Evolutionary conservation across 2,888 invertebrate species (phyloP), one percentile per base, ranked within the genome.

Genomic region (Pandemis cinnamomeana): DNA sequence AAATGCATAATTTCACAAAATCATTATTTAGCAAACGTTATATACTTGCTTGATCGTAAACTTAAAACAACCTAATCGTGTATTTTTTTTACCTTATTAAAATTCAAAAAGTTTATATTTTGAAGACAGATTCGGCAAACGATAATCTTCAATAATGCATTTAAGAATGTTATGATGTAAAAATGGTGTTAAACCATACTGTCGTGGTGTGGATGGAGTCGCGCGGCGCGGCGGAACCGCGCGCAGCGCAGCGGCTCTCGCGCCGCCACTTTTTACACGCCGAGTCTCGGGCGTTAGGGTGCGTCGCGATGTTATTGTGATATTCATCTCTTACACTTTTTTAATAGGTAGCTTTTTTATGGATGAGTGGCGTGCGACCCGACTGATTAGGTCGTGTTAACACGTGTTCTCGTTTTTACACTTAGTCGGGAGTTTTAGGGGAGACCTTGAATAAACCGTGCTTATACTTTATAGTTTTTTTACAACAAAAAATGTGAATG

Each of bases 311-410:
- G 91, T 91, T 91, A 87, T 88, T 1, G 61, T 80, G 91, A 91
- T 91, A 90, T 80, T 77, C 86, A 91, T 91, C 91, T 86, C 87
- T 93, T 91, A 87, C 93, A 91, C 93, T 91, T 92, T 93, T 93
- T 93, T 92, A 87, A 87, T 70, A 64, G 27, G 27, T 4, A 36
- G 74, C 79, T 87, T 89, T 51, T 90, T 90, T 89, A 84, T 82
- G 76, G 60, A 71, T 79, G 83, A 84, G 85, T 83, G 83, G 81
- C 77, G 85, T 86, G 89, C 87, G 89, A 89, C 85, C 84, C 83
- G 83, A 86, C 88, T 89, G 88, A 91, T 91, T 89, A 85, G 86
- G 89, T 88, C 85, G 84, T 91, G 88, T 91, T 91, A 88, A 89
- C 88, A 86, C 83, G 86, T 87, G 89, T 89, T 81, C 76, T 75